phyloP scores from a whole-genome alignment of 2,888 invertebrate species.

The Oligia fasciuncula region DNA sequence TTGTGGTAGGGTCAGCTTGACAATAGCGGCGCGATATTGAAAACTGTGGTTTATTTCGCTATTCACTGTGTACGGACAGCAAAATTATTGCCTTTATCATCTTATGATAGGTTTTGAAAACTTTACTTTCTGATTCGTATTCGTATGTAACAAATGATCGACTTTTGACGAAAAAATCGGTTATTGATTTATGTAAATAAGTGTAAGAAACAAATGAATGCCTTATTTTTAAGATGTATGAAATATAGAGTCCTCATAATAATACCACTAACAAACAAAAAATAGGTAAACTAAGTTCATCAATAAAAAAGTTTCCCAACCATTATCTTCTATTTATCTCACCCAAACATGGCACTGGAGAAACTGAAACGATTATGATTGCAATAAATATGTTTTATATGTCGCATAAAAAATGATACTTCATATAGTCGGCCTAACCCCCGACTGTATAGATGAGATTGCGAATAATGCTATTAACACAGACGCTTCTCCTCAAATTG shows the following conservation, averaged over 20 bases:
- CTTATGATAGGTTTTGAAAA: constrained; percentile 41
- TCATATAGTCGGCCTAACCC: constrained; percentile 87
- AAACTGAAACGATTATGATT: constrained; percentile 88
- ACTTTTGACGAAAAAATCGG: neutral
- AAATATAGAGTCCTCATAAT: constrained; percentile 43
- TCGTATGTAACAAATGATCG: neutral
- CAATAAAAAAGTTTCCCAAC: constrained; percentile 73
- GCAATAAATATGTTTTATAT: constrained; percentile 90
- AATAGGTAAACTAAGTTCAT: constrained; percentile 66
- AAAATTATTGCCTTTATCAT: constrained; percentile 65
- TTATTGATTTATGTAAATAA: constrained; percentile 14
- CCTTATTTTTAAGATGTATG: constrained; percentile 12
- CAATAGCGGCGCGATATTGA: constrained; percentile 84
- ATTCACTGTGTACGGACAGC: constrained; percentile 71
- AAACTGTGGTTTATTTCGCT: constrained; percentile 76
- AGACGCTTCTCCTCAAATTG: constrained; percentile 90
- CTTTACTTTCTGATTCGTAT: constrained; percentile 16
- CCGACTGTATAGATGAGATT: constrained; percentile 90
- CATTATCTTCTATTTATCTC: constrained; percentile 84
- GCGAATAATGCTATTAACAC: constrained; percentile 90
- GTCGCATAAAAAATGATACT: constrained; percentile 89
- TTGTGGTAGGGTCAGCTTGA: constrained; percentile 87
- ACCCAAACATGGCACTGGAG: constrained; percentile 83
- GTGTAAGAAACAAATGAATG: neutral
- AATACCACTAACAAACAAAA: constrained; percentile 60